phyloP scores from a whole-genome alignment of 2,113 vertebrate species.

The Psilopsiagon aymara region DNA sequence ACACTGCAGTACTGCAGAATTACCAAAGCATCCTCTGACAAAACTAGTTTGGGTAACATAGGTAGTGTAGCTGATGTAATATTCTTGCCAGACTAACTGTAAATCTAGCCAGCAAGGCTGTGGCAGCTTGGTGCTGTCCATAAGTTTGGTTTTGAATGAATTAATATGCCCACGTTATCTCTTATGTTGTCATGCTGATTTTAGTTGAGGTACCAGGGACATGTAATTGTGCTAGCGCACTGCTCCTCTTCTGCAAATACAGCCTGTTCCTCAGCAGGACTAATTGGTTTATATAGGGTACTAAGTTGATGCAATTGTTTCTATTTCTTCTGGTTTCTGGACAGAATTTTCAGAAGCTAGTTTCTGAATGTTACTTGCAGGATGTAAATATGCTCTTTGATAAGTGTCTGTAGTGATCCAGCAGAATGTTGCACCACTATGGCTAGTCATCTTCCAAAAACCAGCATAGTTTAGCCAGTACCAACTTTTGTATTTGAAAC shows the following conservation, averaged over 20 bases:
- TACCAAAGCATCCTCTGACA: slow-evolving; percentile 16
- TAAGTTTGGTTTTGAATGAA: background rate
- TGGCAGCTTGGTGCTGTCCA: background rate
- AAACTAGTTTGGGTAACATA: background rate
- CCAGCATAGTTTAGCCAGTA: background rate
- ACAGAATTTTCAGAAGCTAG: background rate
- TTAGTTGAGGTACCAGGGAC: background rate
- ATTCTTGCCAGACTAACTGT: background rate
- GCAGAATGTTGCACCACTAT: background rate
- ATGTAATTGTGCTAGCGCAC: background rate
- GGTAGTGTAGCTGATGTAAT: background rate
- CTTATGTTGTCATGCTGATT: background rate
- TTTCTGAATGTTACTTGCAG: background rate
- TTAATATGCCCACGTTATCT: background rate
- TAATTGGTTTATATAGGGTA: background rate
- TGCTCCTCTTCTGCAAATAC: background rate
- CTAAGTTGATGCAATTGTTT: background rate
- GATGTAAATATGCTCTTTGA: background rate
- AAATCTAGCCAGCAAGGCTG: background rate
- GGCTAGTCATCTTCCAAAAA: background rate
- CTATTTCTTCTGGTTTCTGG: background rate
- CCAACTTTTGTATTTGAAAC: background rate
- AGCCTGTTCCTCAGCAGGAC: background rate
- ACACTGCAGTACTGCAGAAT: background rate
- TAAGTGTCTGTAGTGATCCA: background rate